Base-by-base conservation (phyloP, 2,797 vertebrate genomes). In the Sebastes diploproa region DNA sequence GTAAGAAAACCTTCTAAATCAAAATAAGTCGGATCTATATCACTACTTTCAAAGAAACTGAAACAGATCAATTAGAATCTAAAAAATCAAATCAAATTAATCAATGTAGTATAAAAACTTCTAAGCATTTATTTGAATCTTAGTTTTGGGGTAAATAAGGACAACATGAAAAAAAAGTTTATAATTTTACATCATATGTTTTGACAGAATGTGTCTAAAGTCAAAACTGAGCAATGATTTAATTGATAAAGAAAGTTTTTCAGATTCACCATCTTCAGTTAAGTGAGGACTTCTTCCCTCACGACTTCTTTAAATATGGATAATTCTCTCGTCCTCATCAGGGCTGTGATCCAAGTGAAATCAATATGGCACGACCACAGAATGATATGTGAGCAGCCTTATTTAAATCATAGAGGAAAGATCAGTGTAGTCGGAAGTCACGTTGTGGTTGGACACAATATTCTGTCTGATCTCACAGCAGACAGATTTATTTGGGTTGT, bases 351-450 rank as follows among this genome's bases (percentile, higher is more conserved):
- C 68, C 62, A 77, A 72, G 61, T 16, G 8, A 36, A 74, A 83
- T 62, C 75, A 72, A 71, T 70, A 52, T 83, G 80, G 70, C 46
- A 42, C 9, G 14, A 36, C 38, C 11, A 25, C 80, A 80, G 71
- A 72, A 68, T 70, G 69, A 76, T 54, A 65, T 84, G 68, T 61
- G 77, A 72, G 76, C 61, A 63, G 54, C 16, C 34, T 85, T 67
- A 83, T 86, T 86, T 83, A 46, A 89, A 89, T 87, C 62, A 83
- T 14, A 60, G 81, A 80, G 70, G 58, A 69, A 76, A 84, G 73
- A 81, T 83, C 68, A 46, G 64, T 34, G 60, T 52, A 61, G 68
- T 75, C 64, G 75, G 62, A 13, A 81, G 77, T 63, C 54, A 38
- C 72, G 80, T 60, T 82, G 79, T 63, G 75, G 54, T 64, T 59